These are phyloP conservation scores for Trichoplusia ni DNA, from an alignment of 1,140 invertebrate genomes.

Conservation along the genomic window DNA sequence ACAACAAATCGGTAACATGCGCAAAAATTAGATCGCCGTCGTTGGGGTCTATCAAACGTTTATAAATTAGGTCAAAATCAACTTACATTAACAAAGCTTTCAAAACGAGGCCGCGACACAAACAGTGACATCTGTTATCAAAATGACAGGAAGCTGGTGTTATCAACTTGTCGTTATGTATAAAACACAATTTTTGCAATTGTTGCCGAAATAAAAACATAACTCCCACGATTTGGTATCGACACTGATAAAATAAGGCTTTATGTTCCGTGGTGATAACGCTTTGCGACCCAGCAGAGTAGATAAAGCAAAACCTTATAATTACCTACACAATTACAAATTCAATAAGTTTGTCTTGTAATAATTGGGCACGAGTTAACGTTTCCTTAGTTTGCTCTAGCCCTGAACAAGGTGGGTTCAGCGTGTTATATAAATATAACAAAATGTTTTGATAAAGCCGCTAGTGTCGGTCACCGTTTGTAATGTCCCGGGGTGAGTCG, in stretches of 20 bases:
- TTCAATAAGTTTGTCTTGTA: too few relatives aligned
- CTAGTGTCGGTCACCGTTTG: conserved; percentile 34
- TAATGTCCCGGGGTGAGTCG: conserved; percentile 64
- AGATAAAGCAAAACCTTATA: conserved; percentile 10
- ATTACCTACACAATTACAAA: conserved; percentile 11
- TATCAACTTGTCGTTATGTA: conserved; percentile 77
- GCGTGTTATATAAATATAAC: conserved; percentile 30
- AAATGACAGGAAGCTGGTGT: conserved; percentile 62
- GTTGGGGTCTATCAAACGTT: conserved; percentile 36
- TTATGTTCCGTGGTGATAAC: conserved; percentile 26
- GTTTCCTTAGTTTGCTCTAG: too few relatives aligned
- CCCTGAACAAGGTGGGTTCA: not conserved
- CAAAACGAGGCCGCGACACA: conserved; percentile 73
- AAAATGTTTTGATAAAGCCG: conserved; percentile 35
- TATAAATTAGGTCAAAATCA: conserved; percentile 77
- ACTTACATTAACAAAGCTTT: conserved; percentile 75
- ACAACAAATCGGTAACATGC: conserved; percentile 23
- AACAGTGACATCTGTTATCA: conserved; percentile 68
- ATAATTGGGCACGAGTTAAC: too few relatives aligned
- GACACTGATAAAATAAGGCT: conserved; percentile 25
- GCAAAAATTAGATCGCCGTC: conserved; percentile 33
- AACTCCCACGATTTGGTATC: conserved; percentile 59
- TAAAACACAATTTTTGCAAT: conserved; percentile 79
- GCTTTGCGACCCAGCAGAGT: not conserved
- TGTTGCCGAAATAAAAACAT: conserved; percentile 76